These are phyloP conservation scores for Coenobita brevimanus DNA, from an alignment of 1,140 invertebrate genomes.

Conservation along the genomic window DNA sequence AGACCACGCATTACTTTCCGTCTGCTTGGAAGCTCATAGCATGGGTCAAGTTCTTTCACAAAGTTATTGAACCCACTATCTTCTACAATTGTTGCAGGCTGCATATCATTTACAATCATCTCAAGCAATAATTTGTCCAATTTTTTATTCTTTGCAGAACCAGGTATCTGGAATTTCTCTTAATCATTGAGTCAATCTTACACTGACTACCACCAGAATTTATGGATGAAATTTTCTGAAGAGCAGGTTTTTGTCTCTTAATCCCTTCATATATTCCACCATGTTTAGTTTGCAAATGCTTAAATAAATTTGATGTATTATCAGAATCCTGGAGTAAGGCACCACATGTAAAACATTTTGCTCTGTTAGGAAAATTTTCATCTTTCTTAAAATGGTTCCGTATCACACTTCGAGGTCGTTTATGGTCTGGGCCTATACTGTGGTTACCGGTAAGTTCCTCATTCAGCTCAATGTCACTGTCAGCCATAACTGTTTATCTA, in stretches of 20 bases:
- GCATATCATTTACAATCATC: conserved; percentile 25
- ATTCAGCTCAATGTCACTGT: no score
- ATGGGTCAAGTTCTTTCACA: conserved; percentile 2
- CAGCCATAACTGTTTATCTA: no score
- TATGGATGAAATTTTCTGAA: neutral
- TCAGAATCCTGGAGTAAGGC: conserved; percentile 4
- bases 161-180: conserved; percentile 9
- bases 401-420: no score
- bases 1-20: conserved; percentile 28
- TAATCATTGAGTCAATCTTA: neutral
- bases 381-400: conserved; percentile 28
- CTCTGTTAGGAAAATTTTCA: neutral
- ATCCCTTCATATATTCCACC: neutral
- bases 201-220: no score
- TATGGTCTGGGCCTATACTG: no score
- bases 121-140: neutral
- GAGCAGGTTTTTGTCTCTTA: conserved; percentile 16
- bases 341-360: conserved; percentile 25
- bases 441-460: no score
- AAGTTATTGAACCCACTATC: conserved; percentile 16
- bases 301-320: conserved; percentile 32
- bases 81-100: conserved; percentile 26
- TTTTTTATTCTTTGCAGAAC: neutral
- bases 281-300: conserved; percentile 33
- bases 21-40: conserved; percentile 15